Evolutionary conservation across 2,888 invertebrate species (phyloP).

Genomic region (Auanema sp.): DNA sequence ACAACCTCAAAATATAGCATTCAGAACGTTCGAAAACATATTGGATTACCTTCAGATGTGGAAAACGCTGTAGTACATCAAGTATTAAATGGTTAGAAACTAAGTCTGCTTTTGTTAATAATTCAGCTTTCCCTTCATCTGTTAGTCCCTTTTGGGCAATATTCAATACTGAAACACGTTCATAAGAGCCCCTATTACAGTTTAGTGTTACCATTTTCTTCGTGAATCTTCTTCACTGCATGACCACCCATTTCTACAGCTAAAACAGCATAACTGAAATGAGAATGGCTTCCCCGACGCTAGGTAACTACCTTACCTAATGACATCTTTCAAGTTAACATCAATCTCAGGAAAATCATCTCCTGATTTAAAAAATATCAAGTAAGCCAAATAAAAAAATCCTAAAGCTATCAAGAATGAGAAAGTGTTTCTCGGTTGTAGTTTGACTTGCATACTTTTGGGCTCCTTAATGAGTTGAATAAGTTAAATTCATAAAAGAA

Average conservation of each 20-base stretch:
- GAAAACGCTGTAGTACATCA: conserved; percentile 56
- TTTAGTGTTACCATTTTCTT: conserved; percentile 43
- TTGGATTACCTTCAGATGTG: conserved; percentile 49
- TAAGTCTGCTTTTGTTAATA: conserved; percentile 61
- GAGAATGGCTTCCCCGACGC: conserved; percentile 4
- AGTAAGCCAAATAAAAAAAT: conserved; percentile 55
- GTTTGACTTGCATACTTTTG: conserved; percentile 45
- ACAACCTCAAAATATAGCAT: conserved; percentile 46
- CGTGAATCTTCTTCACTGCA: conserved; percentile 53
- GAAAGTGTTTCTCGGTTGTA: conserved; percentile 54
- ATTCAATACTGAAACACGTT: conserved; percentile 31
- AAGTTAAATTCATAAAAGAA: no score
- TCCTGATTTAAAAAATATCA: conserved; percentile 51
- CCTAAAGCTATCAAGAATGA: conserved; percentile 39
- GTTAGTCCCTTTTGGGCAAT: conserved; percentile 53
- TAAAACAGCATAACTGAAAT: conserved; percentile 58
- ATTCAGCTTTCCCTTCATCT: conserved; percentile 61
- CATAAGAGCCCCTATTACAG: neutral
- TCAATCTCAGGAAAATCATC: conserved; percentile 55
- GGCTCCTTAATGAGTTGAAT: neutral
- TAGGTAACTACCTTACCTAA: conserved; percentile 30
- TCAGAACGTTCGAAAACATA: no score
- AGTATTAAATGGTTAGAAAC: conserved; percentile 61
- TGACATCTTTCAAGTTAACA: conserved; percentile 54
- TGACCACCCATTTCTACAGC: conserved; percentile 61